Base-by-base conservation (phyloP, 2,113 vertebrate genomes). In the Galeopterus variegatus region DNA sequence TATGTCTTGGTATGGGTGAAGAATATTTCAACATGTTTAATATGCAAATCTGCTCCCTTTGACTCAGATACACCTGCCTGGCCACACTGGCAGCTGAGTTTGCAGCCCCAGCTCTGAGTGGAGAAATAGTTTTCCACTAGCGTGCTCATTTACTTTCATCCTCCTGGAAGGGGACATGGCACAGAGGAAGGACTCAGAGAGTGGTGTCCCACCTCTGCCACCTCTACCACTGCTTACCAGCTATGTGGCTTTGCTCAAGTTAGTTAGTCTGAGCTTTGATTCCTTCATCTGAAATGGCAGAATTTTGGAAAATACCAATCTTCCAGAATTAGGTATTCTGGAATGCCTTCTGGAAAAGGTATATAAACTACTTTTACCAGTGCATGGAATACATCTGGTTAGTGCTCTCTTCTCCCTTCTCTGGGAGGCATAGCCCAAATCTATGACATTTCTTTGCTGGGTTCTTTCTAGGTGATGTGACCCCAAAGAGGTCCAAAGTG, bases 401-500 rank as follows among this genome's bases (percentile, higher is more conserved):
- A 2, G 17, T 8, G 19, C 28, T 58, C 23, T 19, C 9, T 6
- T 65, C 21, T 10, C 17, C 9, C 26, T 19, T 8, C 33, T 58
- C 65, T 24, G 18, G 54, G 62, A 52, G 73, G 58, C 23, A 31
- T 0, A 1, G 4, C 28, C 33, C n/a, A 12, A 8, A 45, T 26
- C 77, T 5, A 33, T 6, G 33, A 94, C 50, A 19, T 64, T 83
- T 13, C 4, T 48, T 33, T 79, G 13, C 24, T 69, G 56, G 95
- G 54, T 93, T 82, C 17, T 33, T 93, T 96, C 0, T 11, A 99
- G 99, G 96, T 6, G 26, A 94, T 0, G 4, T 18, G 0, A 7
- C 84, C 33, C 86, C 58, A 26, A 96, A 97, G 17, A 96, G 33
- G 52, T 99, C 99, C 24, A 99, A 98, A 95, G 96, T 99, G 88